A percentile compares a stretch with the other conserved stretches of the same genome.
These are phyloP conservation scores for Cerceris rybyensis DNA, from an alignment of 2,888 invertebrate genomes.

Conservation along the genomic window DNA sequence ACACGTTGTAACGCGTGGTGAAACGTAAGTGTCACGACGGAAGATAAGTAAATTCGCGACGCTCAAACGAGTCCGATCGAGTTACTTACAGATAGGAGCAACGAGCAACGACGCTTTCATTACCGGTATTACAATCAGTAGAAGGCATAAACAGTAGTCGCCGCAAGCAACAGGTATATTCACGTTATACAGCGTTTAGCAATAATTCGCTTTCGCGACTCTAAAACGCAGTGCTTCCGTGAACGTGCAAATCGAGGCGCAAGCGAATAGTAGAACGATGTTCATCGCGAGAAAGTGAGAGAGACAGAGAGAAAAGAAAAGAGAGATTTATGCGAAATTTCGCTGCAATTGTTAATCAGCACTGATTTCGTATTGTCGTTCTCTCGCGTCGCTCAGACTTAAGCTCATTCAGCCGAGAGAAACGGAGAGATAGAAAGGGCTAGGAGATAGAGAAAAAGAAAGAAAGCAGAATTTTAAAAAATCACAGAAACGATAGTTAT, in stretches of 20 bases:
- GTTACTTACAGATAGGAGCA: conserved; percentile 47
- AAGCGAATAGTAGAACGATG: conserved; percentile 6
- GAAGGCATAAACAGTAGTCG: conserved; percentile 44
- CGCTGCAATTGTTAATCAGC: no score
- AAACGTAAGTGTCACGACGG: background rate
- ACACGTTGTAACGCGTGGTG: background rate
- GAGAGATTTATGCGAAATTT: no score
- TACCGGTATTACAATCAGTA: conserved; percentile 55
- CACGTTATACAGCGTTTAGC: conserved; percentile 60
- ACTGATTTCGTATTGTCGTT: no score
- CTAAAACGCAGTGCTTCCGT: conserved; percentile 60
- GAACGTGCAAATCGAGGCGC: conserved; percentile 32
- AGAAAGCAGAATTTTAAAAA: background rate
- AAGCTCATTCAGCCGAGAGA: no score
- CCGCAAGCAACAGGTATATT: conserved; percentile 42
- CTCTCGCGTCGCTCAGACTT: no score
- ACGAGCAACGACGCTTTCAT: conserved; percentile 59
- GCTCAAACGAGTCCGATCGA: conserved; percentile 9
- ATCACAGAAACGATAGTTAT: background rate
- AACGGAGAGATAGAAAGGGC: no score
- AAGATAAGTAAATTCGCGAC: background rate
- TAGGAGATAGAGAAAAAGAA: background rate
- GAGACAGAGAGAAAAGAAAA: background rate
- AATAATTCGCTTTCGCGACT: conserved; percentile 62
- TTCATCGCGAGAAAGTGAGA: background rate